Percentiles rank a stretch among this genome's conserved stretches.
These are phyloP conservation scores for Synodontis membranacea DNA, from an alignment of 2,113 vertebrate genomes.

Conservation along the genomic window DNA sequence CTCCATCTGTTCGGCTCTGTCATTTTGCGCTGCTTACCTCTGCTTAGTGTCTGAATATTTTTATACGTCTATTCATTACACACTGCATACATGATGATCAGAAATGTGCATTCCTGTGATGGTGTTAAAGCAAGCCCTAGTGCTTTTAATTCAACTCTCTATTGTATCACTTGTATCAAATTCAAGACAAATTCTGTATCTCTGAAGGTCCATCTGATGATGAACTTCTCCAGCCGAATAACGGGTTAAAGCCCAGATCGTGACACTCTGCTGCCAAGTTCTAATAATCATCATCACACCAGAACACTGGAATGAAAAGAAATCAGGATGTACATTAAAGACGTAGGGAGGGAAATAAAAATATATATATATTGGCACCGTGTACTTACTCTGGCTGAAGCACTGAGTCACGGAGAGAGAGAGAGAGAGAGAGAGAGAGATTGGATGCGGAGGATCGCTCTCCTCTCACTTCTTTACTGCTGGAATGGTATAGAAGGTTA, in stretches of 20 bases:
- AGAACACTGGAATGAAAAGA: not conserved
- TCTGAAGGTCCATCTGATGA: not conserved
- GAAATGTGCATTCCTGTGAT: not conserved
- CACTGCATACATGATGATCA: not conserved
- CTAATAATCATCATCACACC: not conserved
- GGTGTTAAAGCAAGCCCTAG: not conserved
- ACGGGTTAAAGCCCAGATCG: not conserved
- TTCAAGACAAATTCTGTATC: not conserved
- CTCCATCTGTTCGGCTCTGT: not conserved
- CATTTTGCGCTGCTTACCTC: not conserved
- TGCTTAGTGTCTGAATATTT: not conserved
- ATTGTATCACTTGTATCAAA: not conserved
- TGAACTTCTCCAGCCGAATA: not conserved
- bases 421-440: not conserved
- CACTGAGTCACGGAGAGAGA: slow-evolving; percentile 12
- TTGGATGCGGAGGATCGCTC: not conserved
- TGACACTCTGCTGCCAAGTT: not conserved
- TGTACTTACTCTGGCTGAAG: slow-evolving; percentile 23
- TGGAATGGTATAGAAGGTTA: not conserved
- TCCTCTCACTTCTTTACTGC: slow-evolving; percentile 10
- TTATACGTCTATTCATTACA: not conserved
- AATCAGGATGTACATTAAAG: not conserved
- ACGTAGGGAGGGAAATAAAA: not conserved
- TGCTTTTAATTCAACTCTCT: not conserved
- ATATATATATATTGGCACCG: not conserved